Conservation (phyloP, 2,113 vertebrate species). For the Pongo abelii region DNA sequence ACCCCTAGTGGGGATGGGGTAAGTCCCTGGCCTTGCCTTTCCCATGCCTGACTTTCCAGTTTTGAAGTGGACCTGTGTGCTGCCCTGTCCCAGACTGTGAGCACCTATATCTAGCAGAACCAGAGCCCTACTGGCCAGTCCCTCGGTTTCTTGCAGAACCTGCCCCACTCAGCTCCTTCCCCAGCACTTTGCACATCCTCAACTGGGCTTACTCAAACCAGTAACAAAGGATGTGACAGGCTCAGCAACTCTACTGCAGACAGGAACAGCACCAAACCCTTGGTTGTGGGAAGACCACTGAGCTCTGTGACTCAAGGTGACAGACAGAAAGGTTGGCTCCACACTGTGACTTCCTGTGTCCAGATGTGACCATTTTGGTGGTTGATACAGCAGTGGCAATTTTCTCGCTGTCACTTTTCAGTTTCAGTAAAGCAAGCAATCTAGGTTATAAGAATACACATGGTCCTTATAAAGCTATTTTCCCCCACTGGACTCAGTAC, state of each 20-base stretch:
- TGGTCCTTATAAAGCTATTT: too few species aligned
- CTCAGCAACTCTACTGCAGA: neutral
- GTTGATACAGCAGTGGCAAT: neutral
- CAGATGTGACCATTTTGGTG: neutral
- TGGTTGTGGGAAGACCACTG: neutral
- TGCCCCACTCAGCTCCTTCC: neutral
- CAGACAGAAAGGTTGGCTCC: neutral
- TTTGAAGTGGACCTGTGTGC: neutral
- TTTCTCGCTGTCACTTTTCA: fast-evolving
- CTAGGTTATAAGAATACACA: neutral
- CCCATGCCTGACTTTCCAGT: neutral
- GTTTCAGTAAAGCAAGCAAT: neutral
- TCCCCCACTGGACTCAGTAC: fast-evolving
- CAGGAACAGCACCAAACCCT: fast-evolving
- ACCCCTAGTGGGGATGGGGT: neutral
- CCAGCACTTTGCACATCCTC: fast-evolving
- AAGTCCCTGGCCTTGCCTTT: neutral
- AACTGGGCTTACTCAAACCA: neutral
- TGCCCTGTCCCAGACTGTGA: neutral
- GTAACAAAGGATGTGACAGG: fast-evolving
- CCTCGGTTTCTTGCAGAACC: neutral
- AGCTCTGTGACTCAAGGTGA: neutral
- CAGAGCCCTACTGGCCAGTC: neutral
- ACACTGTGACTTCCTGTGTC: neutral
- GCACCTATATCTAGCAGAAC: too few species aligned